Base-by-base conservation (phyloP, 2,888 invertebrate species). In the Eupeodes luniger region DNA sequence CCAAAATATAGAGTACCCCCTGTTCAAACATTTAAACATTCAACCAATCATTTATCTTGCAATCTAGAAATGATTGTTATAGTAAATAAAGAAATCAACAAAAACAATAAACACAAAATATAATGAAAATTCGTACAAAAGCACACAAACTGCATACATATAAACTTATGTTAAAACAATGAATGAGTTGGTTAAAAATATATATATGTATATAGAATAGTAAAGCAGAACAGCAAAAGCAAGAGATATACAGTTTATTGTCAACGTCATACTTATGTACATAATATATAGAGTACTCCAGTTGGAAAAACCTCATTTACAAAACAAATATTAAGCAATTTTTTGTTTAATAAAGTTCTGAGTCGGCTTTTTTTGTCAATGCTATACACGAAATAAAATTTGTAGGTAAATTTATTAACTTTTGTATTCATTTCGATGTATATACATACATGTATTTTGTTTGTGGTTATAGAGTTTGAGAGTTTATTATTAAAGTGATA, bases 1-100 rank as follows among this genome's bases (percentile, higher is more conserved):
- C 57, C 27, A 27, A 3, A 55, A 5, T 19, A 4, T 51, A 51
- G 27, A 27, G 40, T 4, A 62, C 85, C 86, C 49, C 14, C 74
- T 83, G 79, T 79, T 83, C 55, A 59, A 67, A 79, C 40, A 69
- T 44, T 40, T 19, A 78, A 86, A 84, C 89, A 89, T 90, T 89
- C 51, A 75, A 59, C 61, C 72, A 80, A 69, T 61, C 16, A 62
- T 40, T 27, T 80, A 80, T 61, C 59, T 67, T 51, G 61, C 47
- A 59, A 78, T 62, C 47, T 27, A 62, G 16, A n/a, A 76, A 70
- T 70, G 44, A 55, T 62, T 78, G 83, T 75, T 57, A 80, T 59
- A 84, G 40, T 59, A 89, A 90, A 91, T 91, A 92, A 27, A 91
- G 91, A 91, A 90, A 91, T 87, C 90, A 87, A 91, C 83, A 83